Evolutionary conservation across 2,113 vertebrate genomes (phyloP).

Genomic region (Dipodomys stephensi): DNA sequence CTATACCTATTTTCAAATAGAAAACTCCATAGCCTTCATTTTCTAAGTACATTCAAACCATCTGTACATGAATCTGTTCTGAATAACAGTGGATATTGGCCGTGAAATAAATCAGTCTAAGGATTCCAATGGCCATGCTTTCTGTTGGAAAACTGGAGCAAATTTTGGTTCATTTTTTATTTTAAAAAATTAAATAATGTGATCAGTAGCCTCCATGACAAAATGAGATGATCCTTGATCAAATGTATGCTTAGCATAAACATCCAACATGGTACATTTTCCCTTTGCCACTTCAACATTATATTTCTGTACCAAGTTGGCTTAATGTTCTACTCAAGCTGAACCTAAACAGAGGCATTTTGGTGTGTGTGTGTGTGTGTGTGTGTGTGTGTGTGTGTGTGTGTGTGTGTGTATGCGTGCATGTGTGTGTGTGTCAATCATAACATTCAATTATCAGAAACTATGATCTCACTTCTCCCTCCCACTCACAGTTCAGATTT

Average conservation of each 20-base stretch:
- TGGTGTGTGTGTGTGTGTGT: background rate
- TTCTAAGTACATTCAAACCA: constrained; percentile 31
- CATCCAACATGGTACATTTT: background rate
- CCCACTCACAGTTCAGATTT: constrained; percentile 69
- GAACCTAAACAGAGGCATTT: constrained; percentile 47
- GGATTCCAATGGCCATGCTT: constrained; percentile 38
- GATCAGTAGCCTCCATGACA: background rate
- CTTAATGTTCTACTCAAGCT: background rate
- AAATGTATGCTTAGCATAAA: background rate
- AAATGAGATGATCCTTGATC: background rate
- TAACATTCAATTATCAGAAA: constrained; percentile 68
- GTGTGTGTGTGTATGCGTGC: background rate
- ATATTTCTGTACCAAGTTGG: constrained; percentile 24
- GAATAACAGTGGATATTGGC: background rate
- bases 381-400: background rate
- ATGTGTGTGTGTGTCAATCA: constrained; percentile 52
- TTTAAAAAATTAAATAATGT: constrained; percentile 54
- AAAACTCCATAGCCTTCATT: background rate
- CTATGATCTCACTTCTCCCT: constrained; percentile 59
- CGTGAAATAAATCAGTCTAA: constrained; percentile 49
- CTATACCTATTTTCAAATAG: background rate
- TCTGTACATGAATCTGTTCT: constrained; percentile 55
- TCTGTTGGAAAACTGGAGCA: background rate
- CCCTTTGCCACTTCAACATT: background rate
- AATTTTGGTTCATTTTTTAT: constrained; percentile 24